Conservation (phyloP, 2,888 invertebrate genomes). For the Drosophila yooni region DNA sequence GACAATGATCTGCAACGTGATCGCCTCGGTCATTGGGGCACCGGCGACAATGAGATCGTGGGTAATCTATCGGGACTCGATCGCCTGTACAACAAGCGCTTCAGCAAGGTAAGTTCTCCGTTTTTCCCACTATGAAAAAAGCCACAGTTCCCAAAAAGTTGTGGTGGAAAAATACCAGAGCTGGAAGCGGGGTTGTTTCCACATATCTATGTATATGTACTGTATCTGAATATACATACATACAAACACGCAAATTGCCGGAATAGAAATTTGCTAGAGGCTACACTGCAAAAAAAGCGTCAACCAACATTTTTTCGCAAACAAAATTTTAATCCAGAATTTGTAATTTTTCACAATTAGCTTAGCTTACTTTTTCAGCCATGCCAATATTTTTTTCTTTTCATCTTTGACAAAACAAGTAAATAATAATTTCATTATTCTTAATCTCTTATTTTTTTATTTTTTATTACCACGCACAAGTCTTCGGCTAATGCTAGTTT, state of each 20-base stretch:
- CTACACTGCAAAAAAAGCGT: slow-evolving; percentile 29
- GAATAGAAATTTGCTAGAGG: slow-evolving; percentile 51
- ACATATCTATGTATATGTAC: slow-evolving; percentile 10
- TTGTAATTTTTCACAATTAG: background rate
- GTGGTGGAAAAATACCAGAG: slow-evolving; percentile 72
- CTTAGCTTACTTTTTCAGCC: background rate
- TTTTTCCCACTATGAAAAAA: slow-evolving; percentile 1
- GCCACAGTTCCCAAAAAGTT: slow-evolving; percentile 3
- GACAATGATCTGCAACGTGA: slow-evolving; percentile 69
- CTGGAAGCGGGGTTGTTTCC: slow-evolving; percentile 54
- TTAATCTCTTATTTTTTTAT: background rate
- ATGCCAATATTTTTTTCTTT: background rate
- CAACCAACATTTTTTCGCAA: background rate
- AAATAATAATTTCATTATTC: background rate
- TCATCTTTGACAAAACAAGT: background rate
- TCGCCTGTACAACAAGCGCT: slow-evolving; percentile 80
- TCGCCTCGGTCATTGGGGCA: slow-evolving; percentile 82
- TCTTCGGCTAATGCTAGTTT: slow-evolving; percentile 13
- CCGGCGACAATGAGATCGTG: slow-evolving; percentile 80
- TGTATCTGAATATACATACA: background rate
- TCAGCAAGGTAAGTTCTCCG: slow-evolving; percentile 82
- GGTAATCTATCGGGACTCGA: slow-evolving; percentile 82
- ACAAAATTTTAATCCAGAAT: background rate
- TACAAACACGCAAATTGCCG: slow-evolving; percentile 5
- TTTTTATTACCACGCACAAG: background rate